Evolutionary conservation across 2,113 vertebrate genomes (phyloP), one percentile per base, ranked within the genome.

Genomic region (Carollia perspicillata): DNA sequence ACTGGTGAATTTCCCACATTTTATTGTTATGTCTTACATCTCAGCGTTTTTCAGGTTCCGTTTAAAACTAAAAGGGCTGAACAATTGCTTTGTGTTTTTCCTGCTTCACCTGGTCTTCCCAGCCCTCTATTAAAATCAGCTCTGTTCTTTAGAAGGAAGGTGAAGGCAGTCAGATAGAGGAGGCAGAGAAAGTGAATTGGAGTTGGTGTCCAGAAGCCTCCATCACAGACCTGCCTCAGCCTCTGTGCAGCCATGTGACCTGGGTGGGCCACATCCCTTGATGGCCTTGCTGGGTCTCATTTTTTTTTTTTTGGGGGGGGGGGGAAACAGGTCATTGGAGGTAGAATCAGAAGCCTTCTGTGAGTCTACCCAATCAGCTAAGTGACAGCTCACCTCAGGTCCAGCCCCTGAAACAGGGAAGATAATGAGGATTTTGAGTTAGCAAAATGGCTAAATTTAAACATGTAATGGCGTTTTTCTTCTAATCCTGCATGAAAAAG

Each of bases 31-130:
- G 58, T 83, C 40, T 90, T 40, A 77, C 16, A 60, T 23, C 28
- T 96, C 77, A 94, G 90, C 47, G 0, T 81, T 84, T 92, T 91
- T n/a, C 51, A 87, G 47, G 28, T 92, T 30, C 71, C 5, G 79
- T 83, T 55, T 84, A 83, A 89, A 91, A 90, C 69, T 16, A 71
- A 94, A 92, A 95, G 37, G 47, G 75, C 65, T 53, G 55, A 89
- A 77, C 71, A 84, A 9, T 65, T 14, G 63, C 77, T 81, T 77
- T 90, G 69, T 87, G 10, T 63, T 86, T 66, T 51, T 28, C 28
- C 65, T 53, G 51, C 72, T 69, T 94, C 53, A 20, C 68, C 80
- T n/a, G 55, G 75, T 26, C 51, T 92, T 53, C 65, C 58, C 6
- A 28, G 83, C 20, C 10, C 74, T 91, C 53, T 28, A 1, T 68